A percentile compares a stretch with the other conserved stretches of the same genome.
phyloP scores from a whole-genome alignment of 37 sponge, comb jelly and placozoan species.

The Bolinopsis microptera region DNA sequence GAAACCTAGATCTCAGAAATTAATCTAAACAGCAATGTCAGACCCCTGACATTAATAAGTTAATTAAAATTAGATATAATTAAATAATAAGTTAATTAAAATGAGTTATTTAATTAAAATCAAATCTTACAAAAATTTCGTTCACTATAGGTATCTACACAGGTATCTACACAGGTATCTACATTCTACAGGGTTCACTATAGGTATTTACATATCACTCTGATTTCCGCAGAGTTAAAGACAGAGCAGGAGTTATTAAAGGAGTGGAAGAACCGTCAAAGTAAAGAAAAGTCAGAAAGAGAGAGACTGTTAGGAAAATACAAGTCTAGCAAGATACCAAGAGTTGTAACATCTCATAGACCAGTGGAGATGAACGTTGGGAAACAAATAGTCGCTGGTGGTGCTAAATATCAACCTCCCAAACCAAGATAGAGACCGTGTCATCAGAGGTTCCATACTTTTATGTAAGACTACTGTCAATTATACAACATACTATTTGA shows the following conservation, averaged over 20 bases:
- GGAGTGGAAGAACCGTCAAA: background rate
- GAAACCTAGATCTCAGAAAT: no score
- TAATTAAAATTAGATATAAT: no score
- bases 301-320: background rate
- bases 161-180: no score
- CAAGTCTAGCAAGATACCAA: background rate
- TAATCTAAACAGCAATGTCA: no score
- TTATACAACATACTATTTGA: no score
- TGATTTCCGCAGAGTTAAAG: background rate
- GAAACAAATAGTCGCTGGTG: background rate
- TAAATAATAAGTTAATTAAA: no score
- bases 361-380: background rate
- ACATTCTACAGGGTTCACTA: no score
- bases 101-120: no score
- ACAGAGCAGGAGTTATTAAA: background rate
- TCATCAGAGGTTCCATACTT: no score
- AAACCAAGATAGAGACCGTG: no score
- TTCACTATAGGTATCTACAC: background rate
- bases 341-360: background rate
- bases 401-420: background rate
- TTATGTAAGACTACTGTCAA: no score
- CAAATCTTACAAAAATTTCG: background rate
- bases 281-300: background rate
- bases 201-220: background rate
- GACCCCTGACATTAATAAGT: no score